A percentile compares a stretch with the other conserved stretches of the same genome.
Conservation (phyloP, 2,888 invertebrate genomes). For the Luperina nickerlii region DNA sequence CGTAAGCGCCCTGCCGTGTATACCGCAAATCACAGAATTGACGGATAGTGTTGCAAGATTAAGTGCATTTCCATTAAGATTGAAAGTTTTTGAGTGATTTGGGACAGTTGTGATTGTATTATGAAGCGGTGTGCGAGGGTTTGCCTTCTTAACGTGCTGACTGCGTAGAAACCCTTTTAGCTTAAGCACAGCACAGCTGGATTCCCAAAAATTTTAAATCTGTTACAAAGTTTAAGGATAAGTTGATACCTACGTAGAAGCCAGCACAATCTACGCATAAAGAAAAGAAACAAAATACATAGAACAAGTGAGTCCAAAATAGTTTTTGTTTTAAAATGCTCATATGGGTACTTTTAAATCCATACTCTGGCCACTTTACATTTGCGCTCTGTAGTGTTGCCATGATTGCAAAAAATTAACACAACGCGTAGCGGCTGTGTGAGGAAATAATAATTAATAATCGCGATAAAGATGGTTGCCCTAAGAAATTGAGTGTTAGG, state of each 20-base stretch:
- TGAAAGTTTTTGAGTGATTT: constrained; percentile 56
- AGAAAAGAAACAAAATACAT: neutral
- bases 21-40: constrained; percentile 84
- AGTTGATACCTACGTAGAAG: neutral
- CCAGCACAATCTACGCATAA: neutral
- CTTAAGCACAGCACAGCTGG: neutral
- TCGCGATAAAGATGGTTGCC: constrained; percentile 60
- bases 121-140: neutral
- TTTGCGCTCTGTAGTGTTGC: constrained; percentile 51
- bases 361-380: constrained; percentile 37
- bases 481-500: constrained; percentile 68
- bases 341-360: neutral
- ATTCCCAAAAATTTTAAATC: neutral
- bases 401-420: constrained; percentile 73
- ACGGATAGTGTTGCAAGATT: constrained; percentile 66
- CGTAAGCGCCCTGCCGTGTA: constrained; percentile 83
- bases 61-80: constrained; percentile 59
- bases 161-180: neutral
- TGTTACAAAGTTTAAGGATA: neutral
- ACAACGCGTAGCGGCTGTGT: constrained; percentile 58
- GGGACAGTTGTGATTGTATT: neutral
- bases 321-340: neutral
- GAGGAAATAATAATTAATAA: constrained; percentile 65
- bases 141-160: neutral
- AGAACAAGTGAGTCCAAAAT: neutral